Base-by-base conservation (phyloP, 2,888 invertebrate species). In the Bhutanitis thaidina region DNA sequence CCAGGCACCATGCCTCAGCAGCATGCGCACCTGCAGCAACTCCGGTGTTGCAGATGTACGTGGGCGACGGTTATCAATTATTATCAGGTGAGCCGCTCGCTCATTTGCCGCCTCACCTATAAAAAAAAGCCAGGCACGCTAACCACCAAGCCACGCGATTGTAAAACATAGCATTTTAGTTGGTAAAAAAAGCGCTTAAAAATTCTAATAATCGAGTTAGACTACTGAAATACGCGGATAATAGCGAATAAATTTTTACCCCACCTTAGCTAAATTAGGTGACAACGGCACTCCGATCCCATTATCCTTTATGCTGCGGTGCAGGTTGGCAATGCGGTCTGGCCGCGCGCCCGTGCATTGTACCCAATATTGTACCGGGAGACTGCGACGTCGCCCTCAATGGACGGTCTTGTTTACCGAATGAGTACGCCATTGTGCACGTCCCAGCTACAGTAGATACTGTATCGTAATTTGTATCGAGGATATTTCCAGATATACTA, bases 281-380 rank as follows among this genome's bases (percentile, higher is more conserved):
- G 49, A 43, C 16, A 13, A 49, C 49, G 30, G 34, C 12, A 32
- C n/a, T 29, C 20, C 35, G 30, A 35, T 16, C 13, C 16, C 34
- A 35, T 36, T 30, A 25, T 15, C 41, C 10, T 29, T 7, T 47
- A 34, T 16, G 36, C 36, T 43, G 43, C 36, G 49, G 41, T 49
- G 49, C 49, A 49, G 43, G 49, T 49, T 43, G 25, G 34, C 34
- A 43, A 3, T 49, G 49, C 49, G 49, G 49, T 49, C 49, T 49
- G 49, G 49, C 49, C 13, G 20, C 9, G 27, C 49, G 49, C 49
- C 49, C 49, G 30, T 30, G 49, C 8, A 43, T 43, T 49, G 49
- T 49, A 49, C 20, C 43, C 37, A 15, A 43, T 43, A 30, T 36
- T 30, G 49, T 43, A 37, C 16, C 14, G 36, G 14, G 39, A 39